These are phyloP conservation scores for Micrasema minimum DNA, from an alignment of 1,140 invertebrate genomes.

Conservation along the genomic window DNA sequence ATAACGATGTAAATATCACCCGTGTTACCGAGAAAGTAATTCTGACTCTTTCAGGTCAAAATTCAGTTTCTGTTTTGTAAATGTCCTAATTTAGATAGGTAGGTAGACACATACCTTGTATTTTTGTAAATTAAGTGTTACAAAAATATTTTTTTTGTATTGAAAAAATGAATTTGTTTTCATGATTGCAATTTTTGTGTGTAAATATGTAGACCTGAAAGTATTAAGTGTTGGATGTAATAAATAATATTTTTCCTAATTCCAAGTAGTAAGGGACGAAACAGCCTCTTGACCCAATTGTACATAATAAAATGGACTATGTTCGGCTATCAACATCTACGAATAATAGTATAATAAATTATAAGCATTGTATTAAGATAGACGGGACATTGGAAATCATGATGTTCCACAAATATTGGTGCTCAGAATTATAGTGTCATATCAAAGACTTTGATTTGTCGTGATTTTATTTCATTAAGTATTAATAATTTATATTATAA, in stretches of 20 bases:
- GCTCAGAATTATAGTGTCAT: constrained; percentile 53
- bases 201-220: constrained; percentile 42
- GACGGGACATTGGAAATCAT: constrained; percentile 39
- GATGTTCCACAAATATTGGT: constrained; percentile 50
- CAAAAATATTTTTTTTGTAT: no score
- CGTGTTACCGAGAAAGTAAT: constrained; percentile 7
- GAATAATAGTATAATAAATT: constrained; percentile 38
- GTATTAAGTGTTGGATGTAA: constrained; percentile 29
- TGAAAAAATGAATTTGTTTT: constrained; percentile 6
- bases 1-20: constrained; percentile 28
- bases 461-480: constrained; percentile 30
- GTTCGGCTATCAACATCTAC: constrained; percentile 38
- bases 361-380: constrained; percentile 37
- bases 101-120: no score
- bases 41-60: constrained; percentile 18
- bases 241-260: constrained; percentile 46
- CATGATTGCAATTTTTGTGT: constrained; percentile 7
- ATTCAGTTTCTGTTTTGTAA: no score
- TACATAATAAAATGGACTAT: constrained; percentile 22
- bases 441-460: constrained; percentile 48
- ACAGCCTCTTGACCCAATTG: constrained; percentile 48
- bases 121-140: no score
- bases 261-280: constrained; percentile 33
- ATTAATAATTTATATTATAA: constrained; percentile 13
- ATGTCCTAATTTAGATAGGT: no score